phyloP scores from a whole-genome alignment of 2,797 vertebrate species.

The Limnodromus scolopaceus region DNA sequence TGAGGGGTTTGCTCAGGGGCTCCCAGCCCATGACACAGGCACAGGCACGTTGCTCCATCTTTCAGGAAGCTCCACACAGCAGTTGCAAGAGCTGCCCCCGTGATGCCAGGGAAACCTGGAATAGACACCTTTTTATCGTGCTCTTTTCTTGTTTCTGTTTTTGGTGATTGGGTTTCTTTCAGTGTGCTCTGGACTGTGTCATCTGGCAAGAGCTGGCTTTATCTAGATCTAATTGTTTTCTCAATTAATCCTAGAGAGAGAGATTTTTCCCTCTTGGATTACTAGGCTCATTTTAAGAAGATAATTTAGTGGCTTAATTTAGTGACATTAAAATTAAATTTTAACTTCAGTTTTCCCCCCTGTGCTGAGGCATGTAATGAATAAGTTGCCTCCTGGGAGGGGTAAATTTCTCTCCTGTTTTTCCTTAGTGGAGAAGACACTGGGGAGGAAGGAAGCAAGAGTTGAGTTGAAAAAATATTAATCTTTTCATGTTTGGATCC shows the following conservation, averaged over 20 bases:
- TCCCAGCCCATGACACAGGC: accelerated
- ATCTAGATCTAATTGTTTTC: constrained; percentile 50
- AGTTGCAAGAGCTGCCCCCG: neutral
- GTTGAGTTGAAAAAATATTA: neutral
- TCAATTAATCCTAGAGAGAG: constrained; percentile 54
- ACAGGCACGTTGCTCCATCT: accelerated
- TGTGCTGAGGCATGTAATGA: neutral
- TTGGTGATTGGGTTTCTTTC: constrained; percentile 41
- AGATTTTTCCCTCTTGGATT: constrained; percentile 57
- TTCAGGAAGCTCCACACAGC: neutral
- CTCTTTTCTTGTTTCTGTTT: neutral
- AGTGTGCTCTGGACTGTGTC: constrained; percentile 22
- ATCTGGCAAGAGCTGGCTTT: constrained; percentile 31
- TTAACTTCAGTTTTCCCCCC: neutral
- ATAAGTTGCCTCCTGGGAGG: neutral
- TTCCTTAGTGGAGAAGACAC: neutral
- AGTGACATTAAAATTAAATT: constrained; percentile 50
- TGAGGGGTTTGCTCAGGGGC: neutral
- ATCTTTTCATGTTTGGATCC: neutral
- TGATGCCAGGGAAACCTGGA: neutral
- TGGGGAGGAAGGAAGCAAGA: neutral
- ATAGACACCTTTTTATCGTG: neutral
- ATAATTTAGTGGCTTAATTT: constrained; percentile 49
- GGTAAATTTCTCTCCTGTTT: neutral
- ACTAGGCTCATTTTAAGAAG: constrained; percentile 26